A percentile compares a stretch with the other conserved stretches of the same genome.
These are phyloP conservation scores for Phengaris arion DNA, from an alignment of 2,888 invertebrate genomes.

Conservation along the genomic window DNA sequence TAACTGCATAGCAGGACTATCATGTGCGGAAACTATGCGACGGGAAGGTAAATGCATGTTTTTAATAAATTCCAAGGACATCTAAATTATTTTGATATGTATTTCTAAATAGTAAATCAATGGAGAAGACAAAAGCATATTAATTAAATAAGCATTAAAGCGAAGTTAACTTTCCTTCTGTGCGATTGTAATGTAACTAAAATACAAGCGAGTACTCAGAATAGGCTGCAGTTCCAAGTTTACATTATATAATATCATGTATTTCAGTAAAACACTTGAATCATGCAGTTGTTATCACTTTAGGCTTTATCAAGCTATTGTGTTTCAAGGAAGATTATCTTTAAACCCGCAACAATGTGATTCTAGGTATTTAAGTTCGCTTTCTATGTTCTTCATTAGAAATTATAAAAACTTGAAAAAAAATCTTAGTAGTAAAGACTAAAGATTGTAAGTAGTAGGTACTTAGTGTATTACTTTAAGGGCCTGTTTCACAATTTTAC, in stretches of 20 bases:
- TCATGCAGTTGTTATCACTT: neutral
- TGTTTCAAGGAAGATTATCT: neutral
- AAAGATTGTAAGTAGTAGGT: no score
- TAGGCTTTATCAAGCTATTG: neutral
- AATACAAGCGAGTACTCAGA: neutral
- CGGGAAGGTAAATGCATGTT: conserved; percentile 34
- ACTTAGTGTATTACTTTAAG: no score
- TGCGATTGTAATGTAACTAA: no score
- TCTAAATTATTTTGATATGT: no score
- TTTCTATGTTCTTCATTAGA: neutral
- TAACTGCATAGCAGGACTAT: conserved; percentile 53
- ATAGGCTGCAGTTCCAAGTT: neutral
- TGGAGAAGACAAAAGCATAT: no score
- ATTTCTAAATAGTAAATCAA: no score
- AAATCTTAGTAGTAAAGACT: no score
- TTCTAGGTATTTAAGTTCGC: neutral
- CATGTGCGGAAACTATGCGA: conserved; percentile 49
- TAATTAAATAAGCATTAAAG: no score
- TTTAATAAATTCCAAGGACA: neutral
- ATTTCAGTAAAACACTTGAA: neutral
- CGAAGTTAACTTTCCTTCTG: no score
- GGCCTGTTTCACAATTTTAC: no score
- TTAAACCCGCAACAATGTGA: neutral
- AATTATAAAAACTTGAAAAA: no score
- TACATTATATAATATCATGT: neutral